Evolutionary conservation across 2,113 vertebrate genomes (phyloP), one percentile per base, ranked within the genome.

Genomic region (Ceuthmochares aereus): DNA sequence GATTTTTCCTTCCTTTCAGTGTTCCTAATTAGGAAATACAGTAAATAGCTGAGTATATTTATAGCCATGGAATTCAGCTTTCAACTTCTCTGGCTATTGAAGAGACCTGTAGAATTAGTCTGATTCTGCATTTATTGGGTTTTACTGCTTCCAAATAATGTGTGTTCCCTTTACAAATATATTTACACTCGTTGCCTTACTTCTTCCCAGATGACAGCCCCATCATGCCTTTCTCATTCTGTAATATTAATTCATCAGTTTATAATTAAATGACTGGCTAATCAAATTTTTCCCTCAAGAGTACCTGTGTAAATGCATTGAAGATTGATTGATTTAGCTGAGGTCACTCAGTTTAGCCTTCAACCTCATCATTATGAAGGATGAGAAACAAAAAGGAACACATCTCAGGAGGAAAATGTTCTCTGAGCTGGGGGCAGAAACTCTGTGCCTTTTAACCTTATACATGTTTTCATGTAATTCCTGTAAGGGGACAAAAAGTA

Each of bases 231-330:
- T 47, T 20, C 47, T 49, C 21, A 49, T 23, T 49, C 9, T 58
- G 40, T 32, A 47, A 92, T 92, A 78, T 78, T 92, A 93, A 72
- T 93, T 37, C 52, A 84, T 47, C 27, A 34, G 29, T 86, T 86
- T 84, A 76, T 91, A 84, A 87, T 94, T 93, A 92, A 90, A 90
- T 86, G 14, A 93, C 88, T 88, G 85, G 34, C 75, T 77, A 76
- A 90, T 68, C 43, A 84, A 66, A n/a, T 63, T 26, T 10, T 86
- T 86, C 67, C 82, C 87, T 90, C 64, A 62, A 63, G 88, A 90
- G 62, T 63, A 88, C n/a, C 25, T 40, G 34, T 74, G 82, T 55
- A 68, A 90, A 63, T 89, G 72, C 60, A 32, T 43, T 78, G 64
- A 81, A 84, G 54, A 15, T n/a, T n/a, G n/a, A 85, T 58, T 73